These are phyloP conservation scores for Dilophus febrilis DNA, from an alignment of 2,888 invertebrate genomes.

Conservation along the genomic window DNA sequence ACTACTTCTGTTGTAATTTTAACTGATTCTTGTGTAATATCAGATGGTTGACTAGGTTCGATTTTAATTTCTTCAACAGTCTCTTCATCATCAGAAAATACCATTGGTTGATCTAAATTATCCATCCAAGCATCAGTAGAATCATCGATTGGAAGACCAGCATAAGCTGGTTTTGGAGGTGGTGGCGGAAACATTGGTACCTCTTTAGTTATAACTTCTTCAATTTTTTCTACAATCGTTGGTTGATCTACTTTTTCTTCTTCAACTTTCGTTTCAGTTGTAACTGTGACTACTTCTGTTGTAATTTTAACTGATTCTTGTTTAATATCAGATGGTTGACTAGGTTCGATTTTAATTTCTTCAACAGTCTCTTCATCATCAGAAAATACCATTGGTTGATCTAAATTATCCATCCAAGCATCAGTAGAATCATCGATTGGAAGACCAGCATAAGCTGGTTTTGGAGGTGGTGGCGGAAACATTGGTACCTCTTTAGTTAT, in stretches of 20 bases:
- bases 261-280: too few species aligned
- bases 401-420: slow-evolving; percentile 23
- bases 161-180: slow-evolving; percentile 11
- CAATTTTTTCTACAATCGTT: too few species aligned
- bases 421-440: slow-evolving; percentile 20
- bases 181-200: too few species aligned
- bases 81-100: slow-evolving; percentile 15
- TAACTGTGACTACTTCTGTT: too few species aligned
- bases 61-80: too few species aligned
- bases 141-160: slow-evolving; percentile 19
- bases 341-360: too few species aligned
- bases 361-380: slow-evolving; percentile 18
- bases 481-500: background rate
- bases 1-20: background rate
- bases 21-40: background rate
- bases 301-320: slow-evolving; percentile 6
- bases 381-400: slow-evolving; percentile 17
- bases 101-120: slow-evolving; percentile 20
- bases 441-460: slow-evolving; percentile 17
- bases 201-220: too few species aligned
- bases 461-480: slow-evolving; percentile 4
- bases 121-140: slow-evolving; percentile 22
- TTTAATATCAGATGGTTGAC: too few species aligned
- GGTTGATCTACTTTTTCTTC: background rate
- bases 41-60: slow-evolving; percentile 5